Evolutionary conservation across 2,888 invertebrate species (phyloP).

Genomic region (Eumerus sabulonum): DNA sequence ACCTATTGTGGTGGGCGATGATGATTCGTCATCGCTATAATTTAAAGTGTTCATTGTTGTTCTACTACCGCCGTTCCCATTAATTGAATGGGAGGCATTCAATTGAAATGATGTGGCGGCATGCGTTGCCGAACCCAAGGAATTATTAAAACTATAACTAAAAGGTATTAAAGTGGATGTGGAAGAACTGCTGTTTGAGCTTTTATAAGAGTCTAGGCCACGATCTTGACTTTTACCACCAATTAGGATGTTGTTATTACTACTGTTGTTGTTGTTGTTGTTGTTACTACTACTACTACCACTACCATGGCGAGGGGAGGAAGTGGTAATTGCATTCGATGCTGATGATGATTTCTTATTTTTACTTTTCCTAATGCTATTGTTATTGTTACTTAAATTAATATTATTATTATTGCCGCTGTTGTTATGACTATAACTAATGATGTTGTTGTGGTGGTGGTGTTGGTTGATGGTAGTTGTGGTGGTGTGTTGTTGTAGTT

Average conservation of each 20-base stretch:
- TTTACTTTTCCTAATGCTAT: conserved; percentile 69
- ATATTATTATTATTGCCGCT: conserved; percentile 64
- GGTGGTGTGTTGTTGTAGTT: conserved; percentile 27
- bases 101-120: conserved; percentile 32
- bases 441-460: conserved; percentile 52
- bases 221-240: conserved; percentile 76
- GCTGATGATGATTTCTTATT: conserved; percentile 49
- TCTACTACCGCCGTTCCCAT: conserved; percentile 27
- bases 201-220: conserved; percentile 74
- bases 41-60: conserved; percentile 18
- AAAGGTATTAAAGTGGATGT: conserved; percentile 53
- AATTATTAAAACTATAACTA: conserved; percentile 62
- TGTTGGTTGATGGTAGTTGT: conserved; percentile 52
- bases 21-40: conserved; percentile 38
- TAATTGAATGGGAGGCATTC: conserved; percentile 34
- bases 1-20: conserved; percentile 55
- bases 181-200: conserved; percentile 46
- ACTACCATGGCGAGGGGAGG: conserved; percentile 66
- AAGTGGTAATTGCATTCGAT: conserved; percentile 14
- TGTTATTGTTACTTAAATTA: conserved; percentile 67
- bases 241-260: conserved; percentile 26
- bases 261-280: conserved; percentile 32
- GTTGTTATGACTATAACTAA: conserved; percentile 44
- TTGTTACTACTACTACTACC: conserved; percentile 53
- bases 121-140: conserved; percentile 38